Conservation (phyloP, 1,140 invertebrate species). For the Ips nitidus region DNA sequence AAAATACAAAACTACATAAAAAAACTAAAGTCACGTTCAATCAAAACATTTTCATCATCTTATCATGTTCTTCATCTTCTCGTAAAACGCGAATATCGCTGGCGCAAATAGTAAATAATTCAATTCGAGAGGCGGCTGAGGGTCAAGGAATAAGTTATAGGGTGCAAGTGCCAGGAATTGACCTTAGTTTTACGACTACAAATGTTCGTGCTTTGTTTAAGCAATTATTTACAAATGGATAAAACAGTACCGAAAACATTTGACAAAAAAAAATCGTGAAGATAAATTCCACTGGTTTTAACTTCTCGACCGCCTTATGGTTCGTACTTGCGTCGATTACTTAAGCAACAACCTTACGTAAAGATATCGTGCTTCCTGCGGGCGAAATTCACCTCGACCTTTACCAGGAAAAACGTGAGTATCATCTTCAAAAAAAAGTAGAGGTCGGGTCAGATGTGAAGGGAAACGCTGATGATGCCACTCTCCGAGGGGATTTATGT, state of each 20-base stretch:
- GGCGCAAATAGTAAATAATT: no score
- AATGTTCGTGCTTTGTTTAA: not conserved
- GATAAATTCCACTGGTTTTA: no score
- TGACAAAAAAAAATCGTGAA: no score
- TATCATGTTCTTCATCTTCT: no score
- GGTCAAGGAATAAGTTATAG: conserved; percentile 1
- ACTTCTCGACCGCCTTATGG: no score
- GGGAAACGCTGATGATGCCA: conserved; percentile 8
- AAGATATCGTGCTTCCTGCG: conserved; percentile 9
- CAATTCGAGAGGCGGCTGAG: not conserved
- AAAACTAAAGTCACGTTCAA: no score
- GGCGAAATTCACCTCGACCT: conserved; percentile 9
- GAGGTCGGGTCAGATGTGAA: conserved; percentile 18
- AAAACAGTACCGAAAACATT: no score
- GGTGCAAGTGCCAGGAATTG: conserved; percentile 2
- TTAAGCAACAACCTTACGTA: not conserved
- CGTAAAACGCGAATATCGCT: no score
- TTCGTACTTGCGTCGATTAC: no score
- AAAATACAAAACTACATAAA: no score
- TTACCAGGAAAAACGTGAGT: conserved; percentile 16
- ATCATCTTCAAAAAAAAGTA: conserved; percentile 16
- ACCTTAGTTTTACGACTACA: conserved; percentile 2
- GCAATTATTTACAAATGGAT: no score
- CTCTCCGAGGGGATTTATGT: not conserved
- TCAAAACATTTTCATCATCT: no score